phyloP scores from a whole-genome alignment of 2,888 invertebrate genomes.

The Oscheius myriophilus region DNA sequence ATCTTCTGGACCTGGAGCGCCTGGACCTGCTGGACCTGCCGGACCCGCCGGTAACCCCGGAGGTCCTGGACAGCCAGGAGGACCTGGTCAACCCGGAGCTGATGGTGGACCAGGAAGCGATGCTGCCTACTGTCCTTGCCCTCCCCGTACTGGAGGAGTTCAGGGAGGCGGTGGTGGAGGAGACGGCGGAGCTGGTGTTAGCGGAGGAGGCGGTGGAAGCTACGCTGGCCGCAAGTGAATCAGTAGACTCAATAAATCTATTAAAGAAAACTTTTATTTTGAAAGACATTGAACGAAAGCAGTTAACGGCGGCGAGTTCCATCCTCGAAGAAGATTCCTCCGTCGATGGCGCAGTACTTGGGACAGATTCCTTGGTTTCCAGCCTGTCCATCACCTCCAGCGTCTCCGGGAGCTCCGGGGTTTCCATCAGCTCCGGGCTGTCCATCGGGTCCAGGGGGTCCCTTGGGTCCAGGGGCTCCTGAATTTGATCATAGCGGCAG shows the following conservation, averaged over 20 bases:
- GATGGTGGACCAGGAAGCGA: slow-evolving; percentile 14
- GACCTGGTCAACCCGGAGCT: too few species aligned
- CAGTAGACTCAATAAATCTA: too few species aligned
- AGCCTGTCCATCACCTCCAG: slow-evolving; percentile 21
- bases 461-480: slow-evolving; percentile 59
- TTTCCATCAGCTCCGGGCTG: slow-evolving; percentile 52
- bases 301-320: slow-evolving; percentile 60
- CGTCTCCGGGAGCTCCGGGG: slow-evolving; percentile 22
- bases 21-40: slow-evolving; percentile 18
- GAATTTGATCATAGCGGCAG: neutral
- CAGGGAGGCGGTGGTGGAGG: neutral
- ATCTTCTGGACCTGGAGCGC: neutral
- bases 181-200: too few species aligned
- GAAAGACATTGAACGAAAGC: too few species aligned
- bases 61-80: slow-evolving; percentile 20
- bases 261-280: too few species aligned
- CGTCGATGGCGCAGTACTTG: slow-evolving; percentile 46
- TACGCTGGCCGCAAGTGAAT: too few species aligned
- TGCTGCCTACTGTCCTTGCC: slow-evolving; percentile 17
- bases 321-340: slow-evolving; percentile 69
- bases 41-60: slow-evolving; percentile 17
- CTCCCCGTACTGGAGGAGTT: slow-evolving; percentile 9
- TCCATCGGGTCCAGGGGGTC: slow-evolving; percentile 62
- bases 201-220: too few species aligned
- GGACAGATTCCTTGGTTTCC: slow-evolving; percentile 31